Evolutionary conservation across 2,113 vertebrate genomes (phyloP).

Genomic region (Sylvia atricapilla): DNA sequence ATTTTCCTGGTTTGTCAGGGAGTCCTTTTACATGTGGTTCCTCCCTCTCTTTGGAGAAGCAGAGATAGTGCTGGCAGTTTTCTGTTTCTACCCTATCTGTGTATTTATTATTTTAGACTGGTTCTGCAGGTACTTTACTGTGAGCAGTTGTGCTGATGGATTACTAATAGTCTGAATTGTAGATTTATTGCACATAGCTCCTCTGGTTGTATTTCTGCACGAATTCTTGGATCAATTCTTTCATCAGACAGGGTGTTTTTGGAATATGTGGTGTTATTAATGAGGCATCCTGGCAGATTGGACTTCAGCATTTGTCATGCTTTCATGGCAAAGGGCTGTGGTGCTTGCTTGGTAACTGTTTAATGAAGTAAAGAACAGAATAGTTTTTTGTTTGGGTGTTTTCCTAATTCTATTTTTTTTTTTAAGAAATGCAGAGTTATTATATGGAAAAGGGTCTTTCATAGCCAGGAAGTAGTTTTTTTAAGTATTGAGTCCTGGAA

Average conservation of each 20-base stretch:
- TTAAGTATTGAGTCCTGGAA: background rate
- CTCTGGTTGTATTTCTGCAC: background rate
- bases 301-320: background rate
- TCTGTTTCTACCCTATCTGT: background rate
- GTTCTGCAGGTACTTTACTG: background rate
- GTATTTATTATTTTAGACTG: background rate
- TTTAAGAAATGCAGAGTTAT: background rate
- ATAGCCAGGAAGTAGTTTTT: background rate
- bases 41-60: background rate
- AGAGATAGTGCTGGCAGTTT: background rate
- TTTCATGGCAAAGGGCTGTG: background rate
- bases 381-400: background rate
- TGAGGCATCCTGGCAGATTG: background rate
- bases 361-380: background rate
- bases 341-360: background rate
- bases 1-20: background rate
- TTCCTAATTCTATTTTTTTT: background rate
- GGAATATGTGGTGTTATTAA: background rate
- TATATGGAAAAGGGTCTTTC: background rate
- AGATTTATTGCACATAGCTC: background rate
- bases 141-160: background rate
- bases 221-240: background rate
- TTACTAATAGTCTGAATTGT: background rate
- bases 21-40: background rate
- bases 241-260: background rate